Evolutionary conservation across 1,140 invertebrate genomes (phyloP), one percentile per base, ranked within the genome.

Genomic region (Globodera rostochiensis): DNA sequence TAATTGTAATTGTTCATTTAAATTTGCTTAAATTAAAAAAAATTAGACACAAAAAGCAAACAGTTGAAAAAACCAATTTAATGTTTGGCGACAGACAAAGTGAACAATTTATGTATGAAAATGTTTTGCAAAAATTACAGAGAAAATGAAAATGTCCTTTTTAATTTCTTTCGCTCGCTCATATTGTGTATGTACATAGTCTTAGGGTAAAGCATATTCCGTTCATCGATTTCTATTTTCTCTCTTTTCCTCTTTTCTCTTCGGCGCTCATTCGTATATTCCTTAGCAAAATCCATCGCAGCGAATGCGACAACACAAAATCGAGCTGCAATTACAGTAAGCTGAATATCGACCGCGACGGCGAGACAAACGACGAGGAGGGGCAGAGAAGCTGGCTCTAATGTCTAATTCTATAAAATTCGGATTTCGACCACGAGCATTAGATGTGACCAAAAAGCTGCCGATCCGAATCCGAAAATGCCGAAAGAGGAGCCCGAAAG

Each of bases 401-500:
- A 78, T 78, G 76, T 78, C 76, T 78, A 78, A 64, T 78, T 78
- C 76, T 78, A 64, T 64, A 66, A 78, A 78, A 78, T 78, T 78
- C 64, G 76, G 76, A 78, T 85, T 85, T 73, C 81, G 84, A 69
- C 66, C 84, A 15, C 57, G 84, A 60, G 85, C 77, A 67, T 60
- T 85, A 53, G 84, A 85, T 77, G 84, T 84, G 57, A 69, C 73
- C 9, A 78, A 76, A 60, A 83, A 80, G 81, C 66, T 85, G 77
- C 85, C 84, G 13, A 77, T 83, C 46, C 82, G 82, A 45, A 77
- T 83, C 49, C 73, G 82, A 67, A 84, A 82, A 84, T 84, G 82
- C 64, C 80, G 82, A 49, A 67, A 83, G 45, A 47, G 64, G 60
- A 83, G 80, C 50, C 82, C 82, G 25, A 83, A 83, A 49, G 64